These are phyloP conservation scores for Lepus americanus DNA, from an alignment of 2,113 vertebrate species.

Conservation along the genomic window DNA sequence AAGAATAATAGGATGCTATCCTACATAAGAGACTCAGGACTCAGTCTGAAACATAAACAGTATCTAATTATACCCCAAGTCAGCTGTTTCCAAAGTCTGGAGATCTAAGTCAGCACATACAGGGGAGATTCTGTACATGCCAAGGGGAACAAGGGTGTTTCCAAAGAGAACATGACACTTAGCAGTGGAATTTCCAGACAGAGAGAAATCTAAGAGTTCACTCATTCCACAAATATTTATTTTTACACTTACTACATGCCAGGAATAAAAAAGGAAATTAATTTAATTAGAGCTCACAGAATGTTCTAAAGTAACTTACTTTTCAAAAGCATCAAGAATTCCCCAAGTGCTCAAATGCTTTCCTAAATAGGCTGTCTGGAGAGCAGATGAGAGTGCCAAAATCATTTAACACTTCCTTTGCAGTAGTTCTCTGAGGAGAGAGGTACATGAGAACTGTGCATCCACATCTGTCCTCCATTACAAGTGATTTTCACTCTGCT, in stretches of 20 bases:
- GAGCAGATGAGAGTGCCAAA: not conserved
- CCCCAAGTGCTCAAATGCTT: slow-evolving; percentile 31
- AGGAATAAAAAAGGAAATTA: slow-evolving; percentile 50
- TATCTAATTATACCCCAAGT: not conserved
- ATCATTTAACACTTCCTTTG: slow-evolving; percentile 59
- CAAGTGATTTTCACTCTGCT: slow-evolving; percentile 5
- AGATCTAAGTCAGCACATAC: not conserved
- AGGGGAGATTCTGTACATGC: not conserved
- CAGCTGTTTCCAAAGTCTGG: not conserved
- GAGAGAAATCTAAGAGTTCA: slow-evolving; percentile 13
- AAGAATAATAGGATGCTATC: not conserved
- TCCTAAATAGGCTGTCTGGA: slow-evolving; percentile 20
- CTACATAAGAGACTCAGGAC: not conserved
- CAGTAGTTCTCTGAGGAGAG: slow-evolving; percentile 11
- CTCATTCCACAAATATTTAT: slow-evolving; percentile 54
- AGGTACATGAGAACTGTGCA: not conserved
- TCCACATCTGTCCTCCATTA: slow-evolving; percentile 37
- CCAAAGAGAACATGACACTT: not conserved
- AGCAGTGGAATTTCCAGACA: not conserved
- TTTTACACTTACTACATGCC: slow-evolving; percentile 42
- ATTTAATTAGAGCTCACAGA: slow-evolving; percentile 52
- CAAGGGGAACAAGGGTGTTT: not conserved
- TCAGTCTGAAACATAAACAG: not conserved
- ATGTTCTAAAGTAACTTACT: slow-evolving; percentile 32
- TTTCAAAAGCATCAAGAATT: slow-evolving; percentile 60